Evolutionary conservation across 2,113 vertebrate genomes (phyloP).

Genomic region (Ciconia stormi): DNA sequence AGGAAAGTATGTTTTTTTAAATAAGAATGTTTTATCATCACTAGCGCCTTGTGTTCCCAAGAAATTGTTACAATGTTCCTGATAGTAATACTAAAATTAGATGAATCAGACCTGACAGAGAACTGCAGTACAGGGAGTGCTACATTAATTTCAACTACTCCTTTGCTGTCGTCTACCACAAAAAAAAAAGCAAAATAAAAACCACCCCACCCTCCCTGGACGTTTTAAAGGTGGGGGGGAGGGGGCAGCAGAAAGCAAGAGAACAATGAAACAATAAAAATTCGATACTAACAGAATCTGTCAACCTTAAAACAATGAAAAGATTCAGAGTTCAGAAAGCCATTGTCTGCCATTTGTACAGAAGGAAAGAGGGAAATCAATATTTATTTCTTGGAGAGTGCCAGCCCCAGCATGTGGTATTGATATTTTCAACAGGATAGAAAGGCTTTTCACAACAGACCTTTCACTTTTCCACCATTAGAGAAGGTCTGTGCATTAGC

Average conservation of each 20-base stretch:
- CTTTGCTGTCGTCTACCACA: background rate
- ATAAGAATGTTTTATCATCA: background rate
- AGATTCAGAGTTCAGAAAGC: conserved; percentile 27
- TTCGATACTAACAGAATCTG: conserved; percentile 34
- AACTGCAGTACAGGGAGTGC: background rate
- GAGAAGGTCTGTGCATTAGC: background rate
- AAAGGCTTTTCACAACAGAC: conserved; percentile 53
- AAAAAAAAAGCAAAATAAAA: background rate
- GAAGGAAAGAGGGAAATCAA: conserved; percentile 59
- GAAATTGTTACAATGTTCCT: background rate
- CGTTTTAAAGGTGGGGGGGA: background rate
- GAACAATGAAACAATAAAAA: conserved; percentile 47
- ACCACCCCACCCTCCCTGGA: background rate
- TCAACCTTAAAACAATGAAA: conserved; percentile 59
- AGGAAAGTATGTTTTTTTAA: background rate
- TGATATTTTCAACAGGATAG: conserved; percentile 62
- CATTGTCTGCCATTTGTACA: conserved; percentile 27
- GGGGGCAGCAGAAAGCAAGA: background rate
- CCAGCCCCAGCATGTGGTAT: conserved; percentile 28
- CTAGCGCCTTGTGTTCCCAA: background rate
- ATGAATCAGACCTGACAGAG: background rate
- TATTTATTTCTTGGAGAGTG: conserved; percentile 67
- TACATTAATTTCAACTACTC: conserved; percentile 25
- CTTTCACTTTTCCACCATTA: conserved; percentile 37
- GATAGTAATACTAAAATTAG: conserved; percentile 31